Evolutionary conservation across 2,113 vertebrate species (phyloP).

Genomic region (Aramus guarauna): DNA sequence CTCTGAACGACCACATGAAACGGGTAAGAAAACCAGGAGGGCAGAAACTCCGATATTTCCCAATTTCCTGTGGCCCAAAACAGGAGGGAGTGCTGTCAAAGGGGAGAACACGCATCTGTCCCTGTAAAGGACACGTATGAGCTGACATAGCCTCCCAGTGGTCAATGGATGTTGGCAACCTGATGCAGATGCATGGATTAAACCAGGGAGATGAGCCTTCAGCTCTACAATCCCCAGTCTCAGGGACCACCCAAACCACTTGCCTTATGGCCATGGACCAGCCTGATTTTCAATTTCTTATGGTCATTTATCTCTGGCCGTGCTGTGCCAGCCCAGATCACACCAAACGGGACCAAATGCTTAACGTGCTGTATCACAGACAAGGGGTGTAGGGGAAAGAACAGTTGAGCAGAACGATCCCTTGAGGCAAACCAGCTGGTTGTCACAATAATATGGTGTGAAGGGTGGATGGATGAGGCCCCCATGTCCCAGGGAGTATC

Average conservation of each 20-base stretch:
- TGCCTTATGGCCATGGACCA: background rate
- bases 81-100: too few species aligned
- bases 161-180: background rate
- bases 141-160: background rate
- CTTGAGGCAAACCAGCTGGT: background rate
- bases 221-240: background rate
- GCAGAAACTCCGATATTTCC: background rate
- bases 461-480: background rate
- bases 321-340: background rate
- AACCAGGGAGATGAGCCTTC: background rate
- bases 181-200: background rate
- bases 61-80: too few species aligned
- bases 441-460: fast-evolving
- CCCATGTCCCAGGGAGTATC: fast-evolving
- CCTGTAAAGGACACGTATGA: background rate
- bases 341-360: background rate
- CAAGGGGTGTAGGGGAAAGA: background rate
- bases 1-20: slow-evolving; percentile 92
- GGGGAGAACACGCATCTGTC: fast-evolving
- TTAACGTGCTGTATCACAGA: background rate
- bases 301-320: background rate
- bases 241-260: background rate
- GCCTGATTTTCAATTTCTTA: background rate
- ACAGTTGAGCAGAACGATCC: background rate
- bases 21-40: slow-evolving; percentile 69